A percentile compares a stretch with the other conserved stretches of the same genome.
Evolutionary conservation across 2,888 invertebrate genomes (phyloP).

Genomic region (Rhagonycha lutea): DNA sequence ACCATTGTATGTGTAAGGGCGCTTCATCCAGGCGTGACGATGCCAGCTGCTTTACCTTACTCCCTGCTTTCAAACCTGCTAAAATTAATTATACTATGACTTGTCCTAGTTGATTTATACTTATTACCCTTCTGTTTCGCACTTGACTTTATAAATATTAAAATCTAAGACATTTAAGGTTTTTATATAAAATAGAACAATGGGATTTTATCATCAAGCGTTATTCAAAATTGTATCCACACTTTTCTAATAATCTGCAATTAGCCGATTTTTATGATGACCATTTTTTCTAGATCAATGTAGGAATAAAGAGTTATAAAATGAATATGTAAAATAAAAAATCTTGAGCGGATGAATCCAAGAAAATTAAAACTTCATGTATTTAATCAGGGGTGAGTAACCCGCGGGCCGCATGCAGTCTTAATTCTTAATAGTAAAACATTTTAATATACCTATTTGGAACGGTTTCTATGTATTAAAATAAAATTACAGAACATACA

Average conservation of each 20-base stretch:
- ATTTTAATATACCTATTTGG: too few relatives aligned
- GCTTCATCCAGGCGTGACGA: constrained; percentile 36
- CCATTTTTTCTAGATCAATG: background rate
- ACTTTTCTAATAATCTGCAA: too few relatives aligned
- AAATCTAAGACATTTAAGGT: background rate
- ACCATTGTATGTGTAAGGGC: constrained; percentile 32
- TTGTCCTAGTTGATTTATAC: constrained; percentile 31
- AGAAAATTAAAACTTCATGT: too few relatives aligned
- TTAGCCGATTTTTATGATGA: background rate
- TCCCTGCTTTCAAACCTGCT: constrained; percentile 32
- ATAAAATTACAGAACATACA: too few relatives aligned
- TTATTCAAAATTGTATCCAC: too few relatives aligned
- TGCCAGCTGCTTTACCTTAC: constrained; percentile 38
- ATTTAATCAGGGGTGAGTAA: too few relatives aligned
- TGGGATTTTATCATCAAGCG: background rate
- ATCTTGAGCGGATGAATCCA: too few relatives aligned
- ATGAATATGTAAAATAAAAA: too few relatives aligned
- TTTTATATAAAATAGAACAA: background rate
- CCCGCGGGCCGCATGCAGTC: too few relatives aligned
- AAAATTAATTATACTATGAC: constrained; percentile 38
- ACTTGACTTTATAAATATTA: constrained; percentile 22
- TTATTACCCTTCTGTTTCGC: constrained; percentile 16
- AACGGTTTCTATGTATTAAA: too few relatives aligned
- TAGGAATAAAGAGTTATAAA: too few relatives aligned
- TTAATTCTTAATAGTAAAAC: too few relatives aligned